These are phyloP conservation scores for Periphyllus acericola DNA, from an alignment of 2,888 invertebrate genomes.

Conservation along the genomic window DNA sequence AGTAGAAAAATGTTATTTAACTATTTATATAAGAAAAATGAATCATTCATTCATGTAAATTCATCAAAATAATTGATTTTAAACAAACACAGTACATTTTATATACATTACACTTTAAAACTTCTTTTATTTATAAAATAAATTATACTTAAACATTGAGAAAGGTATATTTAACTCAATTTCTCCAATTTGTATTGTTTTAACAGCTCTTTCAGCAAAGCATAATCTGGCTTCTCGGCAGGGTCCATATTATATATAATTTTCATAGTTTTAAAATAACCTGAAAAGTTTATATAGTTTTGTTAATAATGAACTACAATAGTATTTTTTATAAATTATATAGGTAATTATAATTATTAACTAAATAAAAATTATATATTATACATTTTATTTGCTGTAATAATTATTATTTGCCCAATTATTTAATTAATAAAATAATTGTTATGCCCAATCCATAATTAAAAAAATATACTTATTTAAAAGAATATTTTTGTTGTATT, in stretches of 20 bases:
- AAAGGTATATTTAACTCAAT: not conserved
- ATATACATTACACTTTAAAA: not conserved
- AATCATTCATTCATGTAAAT: not conserved
- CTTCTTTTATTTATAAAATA: not conserved
- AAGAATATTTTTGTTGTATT: too few species aligned
- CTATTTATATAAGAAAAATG: not conserved
- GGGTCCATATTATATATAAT: conserved; percentile 43
- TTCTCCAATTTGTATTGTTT: conserved; percentile 48
- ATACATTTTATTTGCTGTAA: too few species aligned
- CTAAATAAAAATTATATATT: too few species aligned
- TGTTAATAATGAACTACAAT: too few species aligned
- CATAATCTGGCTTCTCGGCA: conserved; percentile 47
- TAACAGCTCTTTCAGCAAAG: conserved; percentile 33
- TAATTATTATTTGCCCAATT: too few species aligned
- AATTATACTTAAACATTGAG: not conserved
- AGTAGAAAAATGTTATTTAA: not conserved
- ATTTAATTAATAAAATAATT: too few species aligned
- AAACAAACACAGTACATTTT: not conserved
- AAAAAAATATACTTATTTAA: too few species aligned
- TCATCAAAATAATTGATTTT: not conserved
- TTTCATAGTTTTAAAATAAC: conserved; percentile 52
- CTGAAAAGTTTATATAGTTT: too few species aligned
- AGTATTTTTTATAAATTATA: too few species aligned
- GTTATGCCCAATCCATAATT: too few species aligned
- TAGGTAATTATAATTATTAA: too few species aligned